Evolutionary conservation across 2,888 invertebrate species (phyloP).

Genomic region (Orthosia gothica): DNA sequence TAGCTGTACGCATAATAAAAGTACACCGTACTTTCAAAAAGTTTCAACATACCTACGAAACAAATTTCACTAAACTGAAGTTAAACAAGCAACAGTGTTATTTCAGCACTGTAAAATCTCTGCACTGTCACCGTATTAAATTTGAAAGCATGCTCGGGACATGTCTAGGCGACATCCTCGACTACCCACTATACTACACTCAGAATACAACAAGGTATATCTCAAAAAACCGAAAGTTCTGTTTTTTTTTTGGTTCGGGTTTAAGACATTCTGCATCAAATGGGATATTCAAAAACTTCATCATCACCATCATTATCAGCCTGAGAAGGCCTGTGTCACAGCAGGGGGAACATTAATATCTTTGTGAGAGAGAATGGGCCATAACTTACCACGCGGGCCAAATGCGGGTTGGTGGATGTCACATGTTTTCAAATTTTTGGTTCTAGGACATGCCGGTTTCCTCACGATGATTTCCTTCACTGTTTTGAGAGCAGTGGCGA

Average conservation of each 20-base stretch:
- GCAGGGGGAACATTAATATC: no score
- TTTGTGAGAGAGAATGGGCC: no score
- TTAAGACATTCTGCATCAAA: neutral
- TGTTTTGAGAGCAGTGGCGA: no score
- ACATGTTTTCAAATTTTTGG: no score
- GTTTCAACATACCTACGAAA: neutral
- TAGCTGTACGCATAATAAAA: no score
- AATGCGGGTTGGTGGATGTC: no score
- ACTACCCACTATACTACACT: slow-evolving; percentile 30
- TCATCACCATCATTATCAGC: no score
- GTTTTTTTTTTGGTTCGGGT: neutral
- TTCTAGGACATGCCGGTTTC: no score
- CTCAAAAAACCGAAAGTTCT: neutral
- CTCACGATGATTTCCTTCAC: no score
- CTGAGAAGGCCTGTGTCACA: no score
- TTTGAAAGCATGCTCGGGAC: slow-evolving; percentile 37
- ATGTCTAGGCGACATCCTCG: slow-evolving; percentile 49
- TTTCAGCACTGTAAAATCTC: slow-evolving; percentile 36
- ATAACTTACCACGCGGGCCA: no score
- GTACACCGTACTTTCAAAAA: neutral
- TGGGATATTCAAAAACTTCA: neutral
- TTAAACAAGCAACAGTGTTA: slow-evolving; percentile 15
- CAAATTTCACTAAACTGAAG: slow-evolving; percentile 1
- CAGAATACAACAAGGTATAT: neutral
- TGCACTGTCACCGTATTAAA: slow-evolving; percentile 28